Evolutionary conservation across 2,113 vertebrate genomes (phyloP), one percentile per base, ranked within the genome.

Genomic region (Rousettus leschenaultii): DNA sequence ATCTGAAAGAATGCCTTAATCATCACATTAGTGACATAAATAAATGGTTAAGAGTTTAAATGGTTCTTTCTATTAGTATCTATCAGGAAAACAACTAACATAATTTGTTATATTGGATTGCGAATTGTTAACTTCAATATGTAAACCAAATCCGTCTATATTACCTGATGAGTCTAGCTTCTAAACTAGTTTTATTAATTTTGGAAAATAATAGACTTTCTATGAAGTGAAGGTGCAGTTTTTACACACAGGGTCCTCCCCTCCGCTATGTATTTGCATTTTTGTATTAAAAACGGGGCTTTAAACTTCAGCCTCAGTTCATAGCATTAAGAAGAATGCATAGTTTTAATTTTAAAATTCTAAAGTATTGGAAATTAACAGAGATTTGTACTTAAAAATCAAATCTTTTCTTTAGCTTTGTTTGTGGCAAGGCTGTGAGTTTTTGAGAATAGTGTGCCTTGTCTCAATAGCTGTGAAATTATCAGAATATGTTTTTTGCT

Each of bases 401-500:
- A 13, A n/a, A 33, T 68, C 68, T 55, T 65, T 77, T 35, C 28
- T 63, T 3, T 94, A 57, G 40, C 95, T 96, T 98, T 92, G 65
- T 96, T 95, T 80, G 86, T 95, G 63, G 95, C 97, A 96, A 96
- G 89, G 55, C 96, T 96, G 51, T 1, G 77, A 88, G 24, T 96
- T 74, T 97, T 97, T 68, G 91, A 95, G 97, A 98, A 98, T 96
- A 68, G 21, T 74, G 19, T 55, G 48, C 74, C 84, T 95, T 66
- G 57, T 82, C 57, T 93, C 82, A 75, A 68, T 78, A 93, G 98
- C 92, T 97, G 97, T 97, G 95, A 95, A 97, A 94, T 97, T 73
- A 97, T 97, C 94, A 96, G 63, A 65, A 91, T 21, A 2, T 97
- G 94, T 71, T 93, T 84, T 97, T 97, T 98, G 97, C 97, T 97